phyloP scores from a whole-genome alignment of 2,113 vertebrate species.

The Aspiorhynchus laticeps region DNA sequence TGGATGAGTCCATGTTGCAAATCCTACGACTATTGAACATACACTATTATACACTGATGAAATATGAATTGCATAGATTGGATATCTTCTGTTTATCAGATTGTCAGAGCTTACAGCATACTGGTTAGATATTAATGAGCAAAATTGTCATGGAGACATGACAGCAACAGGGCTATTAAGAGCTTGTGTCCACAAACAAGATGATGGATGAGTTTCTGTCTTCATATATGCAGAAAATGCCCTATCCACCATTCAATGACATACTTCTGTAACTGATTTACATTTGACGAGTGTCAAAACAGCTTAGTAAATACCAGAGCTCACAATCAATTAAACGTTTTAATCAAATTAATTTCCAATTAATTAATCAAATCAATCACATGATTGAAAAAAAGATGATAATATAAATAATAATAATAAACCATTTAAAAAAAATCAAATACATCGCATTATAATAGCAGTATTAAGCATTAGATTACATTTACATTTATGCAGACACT shows the following conservation, averaged over 20 bases:
- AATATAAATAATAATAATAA: too few relatives aligned
- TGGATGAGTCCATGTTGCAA: neutral
- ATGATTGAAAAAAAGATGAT: neutral
- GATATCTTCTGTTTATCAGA: slow-evolving; percentile 5
- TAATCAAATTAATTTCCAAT: neutral
- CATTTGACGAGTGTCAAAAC: neutral
- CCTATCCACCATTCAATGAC: neutral
- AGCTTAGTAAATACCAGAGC: neutral
- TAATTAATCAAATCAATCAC: neutral
- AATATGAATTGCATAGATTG: neutral
- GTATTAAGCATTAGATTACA: too few relatives aligned
- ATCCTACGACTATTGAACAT: neutral
- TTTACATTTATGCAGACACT: too few relatives aligned
- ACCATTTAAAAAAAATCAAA: neutral
- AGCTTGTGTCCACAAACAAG: neutral
- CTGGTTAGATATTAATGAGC: slow-evolving; percentile 11
- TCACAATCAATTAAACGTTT: neutral
- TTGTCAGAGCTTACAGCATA: neutral
- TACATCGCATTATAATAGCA: neutral
- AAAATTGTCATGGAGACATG: slow-evolving; percentile 7
- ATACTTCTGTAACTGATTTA: neutral
- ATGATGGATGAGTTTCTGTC: neutral
- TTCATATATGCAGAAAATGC: neutral
- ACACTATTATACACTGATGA: neutral
- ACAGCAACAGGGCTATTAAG: neutral